These are phyloP conservation scores for Gryllus bimaculatus DNA, from an alignment of 1,140 invertebrate genomes.

Conservation along the genomic window DNA sequence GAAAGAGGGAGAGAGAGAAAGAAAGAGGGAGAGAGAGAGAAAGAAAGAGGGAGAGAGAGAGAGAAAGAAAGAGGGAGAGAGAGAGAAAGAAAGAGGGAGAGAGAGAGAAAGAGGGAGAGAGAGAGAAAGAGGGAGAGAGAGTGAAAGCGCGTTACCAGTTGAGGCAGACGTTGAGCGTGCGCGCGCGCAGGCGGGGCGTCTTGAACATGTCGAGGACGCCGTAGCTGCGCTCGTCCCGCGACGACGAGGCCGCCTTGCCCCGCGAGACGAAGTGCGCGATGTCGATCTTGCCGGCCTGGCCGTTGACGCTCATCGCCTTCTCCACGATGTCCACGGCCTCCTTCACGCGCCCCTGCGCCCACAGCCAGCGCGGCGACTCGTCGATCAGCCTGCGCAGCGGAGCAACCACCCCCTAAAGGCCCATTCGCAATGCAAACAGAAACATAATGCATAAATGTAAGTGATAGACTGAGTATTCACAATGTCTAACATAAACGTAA, in stretches of 20 bases:
- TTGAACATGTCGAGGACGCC: conserved; percentile 61
- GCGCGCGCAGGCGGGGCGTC: conserved; percentile 66
- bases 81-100: too few species aligned
- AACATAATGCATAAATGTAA: too few species aligned
- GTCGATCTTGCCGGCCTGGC: conserved; percentile 46
- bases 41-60: too few species aligned
- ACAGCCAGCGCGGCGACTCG: conserved; percentile 76
- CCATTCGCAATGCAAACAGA: too few species aligned
- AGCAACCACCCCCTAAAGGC: too few species aligned
- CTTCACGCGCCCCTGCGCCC: conserved; percentile 60
- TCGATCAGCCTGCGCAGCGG: conserved; percentile 54
- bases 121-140: too few species aligned
- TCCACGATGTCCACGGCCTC: conserved; percentile 63
- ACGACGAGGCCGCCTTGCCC: conserved; percentile 39
- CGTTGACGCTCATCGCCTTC: conserved; percentile 60
- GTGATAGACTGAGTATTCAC: too few species aligned
- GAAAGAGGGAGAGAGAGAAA: too few species aligned
- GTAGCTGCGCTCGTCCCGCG: conserved; percentile 37
- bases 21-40: too few species aligned
- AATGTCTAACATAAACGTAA: too few species aligned
- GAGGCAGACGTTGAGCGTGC: conserved; percentile 70
- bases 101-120: too few species aligned
- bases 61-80: too few species aligned
- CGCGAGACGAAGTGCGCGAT: conserved; percentile 49
- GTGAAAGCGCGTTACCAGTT: conserved; percentile 24